Percentiles rank a stretch among this genome's conserved stretches.
Evolutionary conservation across 2,888 invertebrate genomes (phyloP).

Genomic region (Tiliacea aurago): DNA sequence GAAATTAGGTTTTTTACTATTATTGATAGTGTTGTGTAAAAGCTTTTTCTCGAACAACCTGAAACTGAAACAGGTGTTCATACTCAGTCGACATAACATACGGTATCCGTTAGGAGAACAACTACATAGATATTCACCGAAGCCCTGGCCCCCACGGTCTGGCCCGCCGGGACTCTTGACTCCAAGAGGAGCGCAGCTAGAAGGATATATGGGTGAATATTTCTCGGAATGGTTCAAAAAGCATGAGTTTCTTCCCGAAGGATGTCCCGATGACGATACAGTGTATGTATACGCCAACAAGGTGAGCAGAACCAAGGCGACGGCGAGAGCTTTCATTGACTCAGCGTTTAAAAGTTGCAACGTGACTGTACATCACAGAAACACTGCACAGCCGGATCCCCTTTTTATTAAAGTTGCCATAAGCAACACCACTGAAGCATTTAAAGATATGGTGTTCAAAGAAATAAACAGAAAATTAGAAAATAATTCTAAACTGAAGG

Average conservation of each 20-base stretch:
- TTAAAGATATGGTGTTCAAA: conserved; percentile 27
- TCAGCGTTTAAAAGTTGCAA: conserved; percentile 43
- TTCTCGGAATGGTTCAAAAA: conserved; percentile 56
- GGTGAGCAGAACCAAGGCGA: conserved; percentile 30
- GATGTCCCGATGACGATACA: conserved; percentile 47
- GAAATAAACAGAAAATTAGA: conserved; percentile 37
- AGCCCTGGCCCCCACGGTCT: conserved; percentile 28
- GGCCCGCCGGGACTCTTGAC: conserved; percentile 41
- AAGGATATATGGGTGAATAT: conserved; percentile 60
- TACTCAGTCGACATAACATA: conserved; percentile 60
- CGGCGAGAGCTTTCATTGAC: conserved; percentile 46
- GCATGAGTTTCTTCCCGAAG: conserved; percentile 42
- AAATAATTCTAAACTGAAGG: conserved; percentile 31
- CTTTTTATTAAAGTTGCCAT: conserved; percentile 24
- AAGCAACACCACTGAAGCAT: conserved; percentile 37
- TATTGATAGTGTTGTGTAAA: conserved; percentile 23
- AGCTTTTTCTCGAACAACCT: not conserved
- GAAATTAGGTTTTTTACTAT: conserved; percentile 21
- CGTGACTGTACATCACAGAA: conserved; percentile 33
- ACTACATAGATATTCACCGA: conserved; percentile 37
- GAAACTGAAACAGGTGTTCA: conserved; percentile 58
- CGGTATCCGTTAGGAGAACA: conserved; percentile 19
- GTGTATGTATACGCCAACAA: conserved; percentile 47
- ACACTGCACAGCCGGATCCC: conserved; percentile 21
- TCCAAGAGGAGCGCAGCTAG: conserved; percentile 44